Evolutionary conservation across 2,797 vertebrate species (phyloP), one percentile per base, ranked within the genome.

Genomic region (Pseudocheirus occidentalis): DNA sequence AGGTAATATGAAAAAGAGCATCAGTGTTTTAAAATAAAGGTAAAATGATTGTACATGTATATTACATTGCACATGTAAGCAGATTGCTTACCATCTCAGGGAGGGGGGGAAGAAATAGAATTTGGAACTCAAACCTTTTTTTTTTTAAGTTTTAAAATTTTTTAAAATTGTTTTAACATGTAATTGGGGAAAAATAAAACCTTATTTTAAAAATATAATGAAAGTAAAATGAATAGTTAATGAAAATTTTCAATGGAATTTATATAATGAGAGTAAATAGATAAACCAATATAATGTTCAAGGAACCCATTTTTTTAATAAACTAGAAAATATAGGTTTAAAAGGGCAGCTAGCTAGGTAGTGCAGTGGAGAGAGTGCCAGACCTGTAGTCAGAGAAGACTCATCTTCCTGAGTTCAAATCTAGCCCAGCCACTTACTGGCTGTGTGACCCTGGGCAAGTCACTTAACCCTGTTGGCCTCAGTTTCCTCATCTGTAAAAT

Each of bases 41-140:
- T 93, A 95, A 92, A 92, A 95, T 94, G 55, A 94, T 91, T 96
- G 96, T 62, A 96, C 96, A 90, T 27, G 1, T 94, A n/a, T 66
- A 66, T 54, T 54, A 54, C 53, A 54, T 54, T 54, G 53, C 53
- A 54, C 53, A 54, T 54, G 53, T 54, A 54, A 34, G 34, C 34
- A 16, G 3, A n/a, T 66, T 66, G 59, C 1, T 73, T 73, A 24
- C n/a, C n/a, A 18, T 21, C 31, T 66, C 34, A 16, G 13, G 13
- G 14, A 18, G 28, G 29, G n/a, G 18, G 10, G 14, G 62, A 66
- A 66, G 62, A 4, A 4, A 40, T 73, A 73, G 66, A 73, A 73
- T 40, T 40, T 73, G n/a, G 18, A 73, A 73, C 2, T 73, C 16
- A 62, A 59, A 59, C 31, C 29, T 59, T 59, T 59, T 58, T 58